Evolutionary conservation across 2,888 invertebrate genomes (phyloP).

Genomic region (Tachina fera): DNA sequence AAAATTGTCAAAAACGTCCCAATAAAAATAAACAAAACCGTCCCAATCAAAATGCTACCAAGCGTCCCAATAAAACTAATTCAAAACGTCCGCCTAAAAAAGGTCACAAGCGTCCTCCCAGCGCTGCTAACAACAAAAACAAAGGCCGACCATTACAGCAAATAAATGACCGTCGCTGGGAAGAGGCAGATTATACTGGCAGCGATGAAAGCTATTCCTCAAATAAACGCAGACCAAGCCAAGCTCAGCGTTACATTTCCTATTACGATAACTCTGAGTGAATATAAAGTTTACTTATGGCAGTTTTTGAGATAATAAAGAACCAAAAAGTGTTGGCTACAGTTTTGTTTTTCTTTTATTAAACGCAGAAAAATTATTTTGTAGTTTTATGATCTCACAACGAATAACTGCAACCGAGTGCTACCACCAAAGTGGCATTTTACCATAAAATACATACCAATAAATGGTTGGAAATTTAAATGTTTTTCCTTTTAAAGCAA

Average conservation of each 20-base stretch:
- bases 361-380: too few relatives aligned
- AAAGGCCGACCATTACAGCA: conserved; percentile 37
- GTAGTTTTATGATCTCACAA: too few relatives aligned
- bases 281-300: too few relatives aligned
- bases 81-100: conserved; percentile 32
- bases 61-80: conserved; percentile 21
- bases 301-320: too few relatives aligned
- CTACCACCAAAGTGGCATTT: too few relatives aligned
- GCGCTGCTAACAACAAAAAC: neutral
- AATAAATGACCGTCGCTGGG: conserved; percentile 35
- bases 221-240: conserved; percentile 63
- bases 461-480: too few relatives aligned
- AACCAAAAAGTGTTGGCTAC: too few relatives aligned
- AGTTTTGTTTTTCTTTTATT: too few relatives aligned
- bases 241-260: conserved; percentile 47
- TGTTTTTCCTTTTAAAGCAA: too few relatives aligned
- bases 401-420: too few relatives aligned
- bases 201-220: conserved; percentile 35
- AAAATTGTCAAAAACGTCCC: conserved; percentile 15
- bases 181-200: conserved; percentile 20
- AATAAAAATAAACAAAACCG: conserved; percentile 22
- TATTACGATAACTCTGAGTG: conserved; percentile 35
- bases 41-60: conserved; percentile 12
- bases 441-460: too few relatives aligned
- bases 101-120: neutral